Base-by-base conservation (phyloP, 1,140 invertebrate species). In the Caenorhabditis briggsae region DNA sequence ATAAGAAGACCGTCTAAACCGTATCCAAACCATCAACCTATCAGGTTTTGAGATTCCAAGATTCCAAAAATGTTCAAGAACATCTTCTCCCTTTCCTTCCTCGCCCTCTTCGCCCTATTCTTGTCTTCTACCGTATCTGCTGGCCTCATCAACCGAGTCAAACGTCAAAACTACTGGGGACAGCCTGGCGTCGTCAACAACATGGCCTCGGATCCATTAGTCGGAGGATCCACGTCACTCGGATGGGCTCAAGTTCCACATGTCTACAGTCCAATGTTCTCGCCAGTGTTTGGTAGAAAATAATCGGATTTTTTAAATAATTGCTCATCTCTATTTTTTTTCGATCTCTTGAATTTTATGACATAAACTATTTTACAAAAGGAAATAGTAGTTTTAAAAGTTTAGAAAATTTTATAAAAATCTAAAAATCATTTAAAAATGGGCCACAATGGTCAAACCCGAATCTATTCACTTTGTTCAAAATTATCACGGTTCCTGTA, bases 181-280 rank as follows among this genome's bases (percentile, higher is more conserved):
- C 33, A 20, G 11, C 25, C 25, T 74, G 65, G 65, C 46, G 65
- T 74, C 41, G 65, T 74, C 41, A 74, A 74, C n/a, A 74, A 74
- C 23, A n/a, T 74, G 41, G 65, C 46, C 9, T 74, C 33, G 5
- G 65, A 74, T 12, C 20, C 20, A 11, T 6, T 74, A 0, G 5
- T 46, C 23, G 65, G 65, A 74, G 65, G 65, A 74, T 20, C 65
- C 18, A 46, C 65, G 0, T 74, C 65, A 9, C 65, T 74, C 18
- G 65, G 65, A 64, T 64, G 59, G 65, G 65, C 65, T 46, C 65
- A 74, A 48, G 65, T 74, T 0, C 65, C 65, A 74, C 65, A 74
- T n/a, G 65, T 74, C 65, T 48, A 48, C 43, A 74, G 65, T 74
- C 65, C 65, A 74, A 74, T 74, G 65, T 74, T 74, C 65, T 74